Conservation (phyloP, 1,140 invertebrate species). For the Drosophila dunni region DNA sequence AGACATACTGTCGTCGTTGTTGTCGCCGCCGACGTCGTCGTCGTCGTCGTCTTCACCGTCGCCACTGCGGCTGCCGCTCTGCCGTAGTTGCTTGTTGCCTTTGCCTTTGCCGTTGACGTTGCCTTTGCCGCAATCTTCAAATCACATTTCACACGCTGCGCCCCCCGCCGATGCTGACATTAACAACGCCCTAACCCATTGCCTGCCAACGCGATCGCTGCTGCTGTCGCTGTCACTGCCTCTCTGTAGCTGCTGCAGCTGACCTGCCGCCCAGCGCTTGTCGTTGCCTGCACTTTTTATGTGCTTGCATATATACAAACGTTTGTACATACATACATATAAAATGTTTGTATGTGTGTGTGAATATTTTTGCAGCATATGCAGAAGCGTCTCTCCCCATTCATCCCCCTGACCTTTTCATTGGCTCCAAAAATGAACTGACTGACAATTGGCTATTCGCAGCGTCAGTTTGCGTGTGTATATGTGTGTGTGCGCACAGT, state of each 20-base stretch:
- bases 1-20: constrained; percentile 88
- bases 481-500: constrained; percentile 19
- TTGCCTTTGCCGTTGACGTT: constrained; percentile 13
- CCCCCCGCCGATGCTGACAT: constrained; percentile 19
- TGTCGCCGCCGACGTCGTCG: constrained; percentile 39
- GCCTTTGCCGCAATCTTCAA: constrained; percentile 44
- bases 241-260: constrained; percentile 10
- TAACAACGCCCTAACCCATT: constrained; percentile 26
- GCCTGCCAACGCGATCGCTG: constrained; percentile 21
- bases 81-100: constrained; percentile 16
- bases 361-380: constrained; percentile 42
- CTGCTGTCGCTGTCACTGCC: neutral
- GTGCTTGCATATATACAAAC: neutral
- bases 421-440: constrained; percentile 30
- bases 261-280: constrained; percentile 24
- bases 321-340: constrained; percentile 25
- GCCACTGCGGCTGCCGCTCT: constrained; percentile 13
- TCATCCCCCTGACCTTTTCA: constrained; percentile 6
- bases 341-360: neutral
- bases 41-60: constrained; percentile 12
- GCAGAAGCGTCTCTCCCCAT: constrained; percentile 20
- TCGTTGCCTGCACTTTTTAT: constrained; percentile 32
- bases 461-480: constrained; percentile 14
- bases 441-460: constrained; percentile 35
- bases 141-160: constrained; percentile 51